Conservation (phyloP, 2,797 vertebrate species). For the Labeo calbasu region DNA sequence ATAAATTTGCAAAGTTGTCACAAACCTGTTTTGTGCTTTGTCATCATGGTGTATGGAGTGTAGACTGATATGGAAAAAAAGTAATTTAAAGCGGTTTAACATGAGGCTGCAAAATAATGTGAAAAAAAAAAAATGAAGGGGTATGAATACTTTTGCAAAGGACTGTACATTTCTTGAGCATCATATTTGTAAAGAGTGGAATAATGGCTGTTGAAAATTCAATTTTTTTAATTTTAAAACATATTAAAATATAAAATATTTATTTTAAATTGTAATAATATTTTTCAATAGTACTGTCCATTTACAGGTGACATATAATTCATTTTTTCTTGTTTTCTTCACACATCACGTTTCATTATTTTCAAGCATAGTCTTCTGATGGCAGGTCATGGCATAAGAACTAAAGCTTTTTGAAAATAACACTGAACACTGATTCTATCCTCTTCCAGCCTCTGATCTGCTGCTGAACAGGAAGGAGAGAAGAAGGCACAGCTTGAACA, state of each 20-base stretch:
- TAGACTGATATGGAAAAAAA: too few species aligned
- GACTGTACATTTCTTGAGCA: background rate
- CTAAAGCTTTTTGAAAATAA: background rate
- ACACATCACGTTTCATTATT: background rate
- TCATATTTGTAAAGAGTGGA: background rate
- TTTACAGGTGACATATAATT: too few species aligned
- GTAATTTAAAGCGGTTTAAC: too few species aligned
- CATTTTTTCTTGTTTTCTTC: background rate
- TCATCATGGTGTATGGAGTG: too few species aligned
- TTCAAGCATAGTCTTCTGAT: background rate
- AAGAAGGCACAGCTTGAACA: slow-evolving; percentile 94
- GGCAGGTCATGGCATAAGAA: background rate
- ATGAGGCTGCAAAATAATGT: too few species aligned
- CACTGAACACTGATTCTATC: slow-evolving; percentile 13
- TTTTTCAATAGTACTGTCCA: background rate
- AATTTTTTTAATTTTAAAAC: background rate
- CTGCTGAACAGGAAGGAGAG: slow-evolving; percentile 95
- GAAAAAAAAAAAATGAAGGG: too few species aligned
- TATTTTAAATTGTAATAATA: background rate
- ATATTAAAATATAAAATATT: too few species aligned
- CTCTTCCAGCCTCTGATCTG: slow-evolving; percentile 88
- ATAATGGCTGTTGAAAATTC: background rate
- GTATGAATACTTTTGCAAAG: too few species aligned
- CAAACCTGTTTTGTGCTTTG: too few species aligned
- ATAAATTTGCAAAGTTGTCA: too few species aligned